Percentiles rank a stretch among this genome's conserved stretches.
Conservation (phyloP, 2,797 vertebrate species). For the Manis crassicaudata region DNA sequence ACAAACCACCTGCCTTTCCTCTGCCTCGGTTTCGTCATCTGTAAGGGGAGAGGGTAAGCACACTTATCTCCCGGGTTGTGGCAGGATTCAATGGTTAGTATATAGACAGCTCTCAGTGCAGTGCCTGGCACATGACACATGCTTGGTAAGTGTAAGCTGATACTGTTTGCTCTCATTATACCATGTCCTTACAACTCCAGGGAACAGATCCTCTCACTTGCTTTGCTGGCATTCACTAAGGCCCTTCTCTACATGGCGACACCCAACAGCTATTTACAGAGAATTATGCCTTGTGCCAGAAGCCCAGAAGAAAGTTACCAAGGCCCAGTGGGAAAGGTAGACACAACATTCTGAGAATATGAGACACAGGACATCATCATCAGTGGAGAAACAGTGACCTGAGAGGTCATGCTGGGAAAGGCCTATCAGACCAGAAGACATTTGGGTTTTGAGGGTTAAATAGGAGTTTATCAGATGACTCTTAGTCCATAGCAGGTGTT, state of each 20-base stretch:
- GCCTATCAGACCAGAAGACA: not conserved
- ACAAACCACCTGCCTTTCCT: not conserved
- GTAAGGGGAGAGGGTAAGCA: not conserved
- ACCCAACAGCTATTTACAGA: slow-evolving; percentile 54
- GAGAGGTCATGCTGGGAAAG: not conserved
- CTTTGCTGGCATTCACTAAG: slow-evolving; percentile 29
- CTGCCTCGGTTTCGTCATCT: not conserved
- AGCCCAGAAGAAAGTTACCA: slow-evolving; percentile 7
- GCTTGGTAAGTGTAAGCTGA: not conserved
- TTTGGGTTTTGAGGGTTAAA: slow-evolving; percentile 49
- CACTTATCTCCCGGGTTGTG: not conserved
- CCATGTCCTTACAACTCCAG: slow-evolving; percentile 2
- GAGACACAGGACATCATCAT: not conserved
- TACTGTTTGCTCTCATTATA: not conserved
- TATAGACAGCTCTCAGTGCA: not conserved
- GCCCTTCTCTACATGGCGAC: slow-evolving; percentile 1
- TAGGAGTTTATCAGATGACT: slow-evolving; percentile 51
- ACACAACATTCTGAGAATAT: not conserved
- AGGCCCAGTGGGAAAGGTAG: slow-evolving; percentile 6
- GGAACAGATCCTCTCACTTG: not conserved
- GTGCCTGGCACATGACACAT: not conserved
- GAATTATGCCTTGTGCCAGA: slow-evolving; percentile 15
- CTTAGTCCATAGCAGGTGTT: not conserved
- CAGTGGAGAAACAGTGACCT: not conserved
- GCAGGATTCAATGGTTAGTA: not conserved